phyloP scores from a whole-genome alignment of 2,888 invertebrate species.

The Lochmaea crataegi region DNA sequence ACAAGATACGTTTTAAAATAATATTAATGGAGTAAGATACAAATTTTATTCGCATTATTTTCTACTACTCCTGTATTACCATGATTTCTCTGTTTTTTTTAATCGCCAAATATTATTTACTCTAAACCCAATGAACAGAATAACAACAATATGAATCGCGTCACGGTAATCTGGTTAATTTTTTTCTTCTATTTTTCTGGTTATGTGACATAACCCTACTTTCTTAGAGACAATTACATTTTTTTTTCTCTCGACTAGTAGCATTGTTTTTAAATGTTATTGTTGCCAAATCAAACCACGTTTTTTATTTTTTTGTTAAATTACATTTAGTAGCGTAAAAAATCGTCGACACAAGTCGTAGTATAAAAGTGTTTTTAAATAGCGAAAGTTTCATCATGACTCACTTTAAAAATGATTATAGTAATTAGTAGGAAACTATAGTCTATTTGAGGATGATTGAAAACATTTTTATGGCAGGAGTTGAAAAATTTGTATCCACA shows the following conservation, averaged over 20 bases:
- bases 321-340: neutral
- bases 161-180: constrained; percentile 14
- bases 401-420: too few relatives aligned
- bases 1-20: too few relatives aligned
- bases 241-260: neutral
- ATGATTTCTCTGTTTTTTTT: constrained; percentile 20
- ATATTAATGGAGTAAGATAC: too few relatives aligned
- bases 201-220: neutral
- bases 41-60: too few relatives aligned
- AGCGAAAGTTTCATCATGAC: too few relatives aligned
- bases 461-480: too few relatives aligned
- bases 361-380: neutral
- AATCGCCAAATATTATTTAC: constrained; percentile 19
- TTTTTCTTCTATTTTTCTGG: neutral
- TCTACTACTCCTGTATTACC: too few relatives aligned
- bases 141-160: constrained; percentile 23
- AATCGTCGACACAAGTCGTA: neutral
- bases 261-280: neutral
- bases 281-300: neutral
- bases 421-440: too few relatives aligned
- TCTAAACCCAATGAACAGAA: constrained; percentile 24
- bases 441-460: too few relatives aligned
- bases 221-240: neutral
- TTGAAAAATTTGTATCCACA: too few relatives aligned
- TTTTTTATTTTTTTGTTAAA: neutral